Evolutionary conservation across 2,888 invertebrate genomes (phyloP).

Genomic region (Timema cristinae): DNA sequence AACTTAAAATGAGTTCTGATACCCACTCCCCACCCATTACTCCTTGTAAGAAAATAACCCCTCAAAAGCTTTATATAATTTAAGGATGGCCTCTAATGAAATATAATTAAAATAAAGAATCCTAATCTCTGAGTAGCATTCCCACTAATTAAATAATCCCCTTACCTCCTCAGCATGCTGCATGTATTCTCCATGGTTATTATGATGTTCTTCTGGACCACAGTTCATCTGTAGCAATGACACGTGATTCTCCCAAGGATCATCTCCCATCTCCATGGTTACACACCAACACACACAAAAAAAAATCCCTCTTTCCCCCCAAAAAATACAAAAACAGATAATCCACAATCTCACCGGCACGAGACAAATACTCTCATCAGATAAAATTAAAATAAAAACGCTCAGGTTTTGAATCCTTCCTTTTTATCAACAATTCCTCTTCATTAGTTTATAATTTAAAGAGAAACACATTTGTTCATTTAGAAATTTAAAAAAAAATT

Average conservation of each 20-base stretch:
- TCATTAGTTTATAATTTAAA: neutral
- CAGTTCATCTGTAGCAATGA: conserved; percentile 48
- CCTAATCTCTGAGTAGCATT: too few species aligned
- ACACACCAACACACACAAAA: neutral
- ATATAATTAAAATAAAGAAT: too few species aligned
- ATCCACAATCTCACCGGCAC: too few species aligned
- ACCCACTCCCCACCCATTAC: too few species aligned
- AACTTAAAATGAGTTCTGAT: too few species aligned
- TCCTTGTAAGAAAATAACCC: too few species aligned
- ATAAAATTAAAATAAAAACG: neutral
- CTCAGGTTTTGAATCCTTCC: neutral
- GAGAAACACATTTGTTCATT: too few species aligned
- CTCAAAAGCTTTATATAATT: too few species aligned
- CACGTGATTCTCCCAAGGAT: conserved; percentile 55
- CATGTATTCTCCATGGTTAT: conserved; percentile 56
- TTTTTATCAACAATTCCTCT: neutral
- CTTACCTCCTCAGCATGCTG: conserved; percentile 39
- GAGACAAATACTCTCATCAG: neutral
- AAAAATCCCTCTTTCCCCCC: too few species aligned
- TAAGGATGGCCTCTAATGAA: too few species aligned
- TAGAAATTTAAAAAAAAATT: too few species aligned
- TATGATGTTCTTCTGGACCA: conserved; percentile 54
- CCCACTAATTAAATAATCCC: neutral
- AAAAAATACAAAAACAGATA: too few species aligned
- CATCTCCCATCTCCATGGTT: conserved; percentile 32